phyloP scores from a whole-genome alignment of 35 echinoderm and acorn worm genomes.

The Apostichopus californicus region DNA sequence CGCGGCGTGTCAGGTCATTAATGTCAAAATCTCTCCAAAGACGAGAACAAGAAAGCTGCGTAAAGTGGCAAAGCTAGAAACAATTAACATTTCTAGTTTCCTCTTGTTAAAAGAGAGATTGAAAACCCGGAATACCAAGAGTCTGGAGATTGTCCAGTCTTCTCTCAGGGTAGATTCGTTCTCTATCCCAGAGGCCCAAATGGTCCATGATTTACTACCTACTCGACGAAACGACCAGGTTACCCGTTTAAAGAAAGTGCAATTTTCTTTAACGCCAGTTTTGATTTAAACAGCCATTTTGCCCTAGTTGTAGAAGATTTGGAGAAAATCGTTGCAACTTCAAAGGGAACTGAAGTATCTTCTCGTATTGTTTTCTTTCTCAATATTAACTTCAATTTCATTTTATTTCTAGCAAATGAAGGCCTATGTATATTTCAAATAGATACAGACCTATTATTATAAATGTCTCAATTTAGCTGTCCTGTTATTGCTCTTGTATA shows the following conservation, averaged over 20 bases:
- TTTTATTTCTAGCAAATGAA: too few species aligned
- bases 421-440: too few species aligned
- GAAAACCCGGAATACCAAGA: background rate
- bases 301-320: too few species aligned
- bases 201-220: constrained; percentile 15
- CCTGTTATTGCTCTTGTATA: too few species aligned
- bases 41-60: background rate
- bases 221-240: constrained; percentile 20
- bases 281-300: constrained; percentile 5
- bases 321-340: background rate
- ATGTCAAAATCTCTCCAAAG: constrained; percentile 21
- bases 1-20: constrained; percentile 33
- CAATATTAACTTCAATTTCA: too few species aligned
- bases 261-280: background rate
- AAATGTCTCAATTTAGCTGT: too few species aligned
- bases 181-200: constrained; percentile 21
- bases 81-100: constrained; percentile 40
- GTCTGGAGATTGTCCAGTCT: background rate
- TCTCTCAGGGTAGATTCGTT: background rate
- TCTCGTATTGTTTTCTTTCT: too few species aligned
- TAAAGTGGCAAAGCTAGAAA: background rate
- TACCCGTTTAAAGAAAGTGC: constrained; percentile 17
- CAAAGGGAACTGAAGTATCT: too few species aligned
- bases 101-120: background rate
- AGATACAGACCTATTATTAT: too few species aligned